These are phyloP conservation scores for Candoia aspera DNA, from an alignment of 2,113 vertebrate species.

Conservation along the genomic window DNA sequence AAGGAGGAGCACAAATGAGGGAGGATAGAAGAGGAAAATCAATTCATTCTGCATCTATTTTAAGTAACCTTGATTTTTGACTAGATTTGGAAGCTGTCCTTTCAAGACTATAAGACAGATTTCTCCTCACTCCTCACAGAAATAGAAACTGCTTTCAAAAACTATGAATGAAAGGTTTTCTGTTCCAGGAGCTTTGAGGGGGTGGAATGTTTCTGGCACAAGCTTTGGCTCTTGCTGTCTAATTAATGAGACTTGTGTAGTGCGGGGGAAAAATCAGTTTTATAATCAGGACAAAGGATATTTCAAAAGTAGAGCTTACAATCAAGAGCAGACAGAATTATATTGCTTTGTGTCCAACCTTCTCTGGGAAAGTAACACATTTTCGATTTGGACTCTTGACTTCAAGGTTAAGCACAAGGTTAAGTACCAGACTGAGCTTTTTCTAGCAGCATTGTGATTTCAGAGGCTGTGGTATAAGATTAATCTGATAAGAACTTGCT, in stretches of 20 bases:
- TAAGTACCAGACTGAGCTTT: conserved; percentile 15
- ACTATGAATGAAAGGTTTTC: conserved; percentile 12
- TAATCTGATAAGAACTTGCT: conserved; percentile 33
- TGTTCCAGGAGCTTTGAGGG: conserved; percentile 10
- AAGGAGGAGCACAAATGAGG: conserved; percentile 12
- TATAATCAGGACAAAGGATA: conserved; percentile 43
- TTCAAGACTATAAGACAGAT: conserved; percentile 23
- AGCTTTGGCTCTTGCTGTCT: conserved; percentile 31
- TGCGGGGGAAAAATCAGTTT: conserved; percentile 35
- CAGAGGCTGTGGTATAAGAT: conserved; percentile 20
- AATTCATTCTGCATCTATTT: conserved; percentile 46
- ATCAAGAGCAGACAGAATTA: conserved; percentile 35
- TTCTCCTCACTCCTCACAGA: conserved; percentile 43
- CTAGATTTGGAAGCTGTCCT: conserved; percentile 29
- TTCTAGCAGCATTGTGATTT: neutral
- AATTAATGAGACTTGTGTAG: conserved; percentile 24
- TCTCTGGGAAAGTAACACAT: conserved; percentile 23
- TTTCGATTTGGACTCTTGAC: conserved; percentile 3
- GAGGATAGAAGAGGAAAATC: conserved; percentile 21
- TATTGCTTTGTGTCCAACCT: neutral
- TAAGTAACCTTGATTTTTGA: conserved; percentile 19
- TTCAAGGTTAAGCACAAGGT: conserved; percentile 28
- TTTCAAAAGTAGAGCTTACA: conserved; percentile 30
- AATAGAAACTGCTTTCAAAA: conserved; percentile 38
- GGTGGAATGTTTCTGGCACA: neutral